Evolutionary conservation across 2,113 vertebrate genomes (phyloP).

Genomic region (Sterrhoptilus dennistouni): DNA sequence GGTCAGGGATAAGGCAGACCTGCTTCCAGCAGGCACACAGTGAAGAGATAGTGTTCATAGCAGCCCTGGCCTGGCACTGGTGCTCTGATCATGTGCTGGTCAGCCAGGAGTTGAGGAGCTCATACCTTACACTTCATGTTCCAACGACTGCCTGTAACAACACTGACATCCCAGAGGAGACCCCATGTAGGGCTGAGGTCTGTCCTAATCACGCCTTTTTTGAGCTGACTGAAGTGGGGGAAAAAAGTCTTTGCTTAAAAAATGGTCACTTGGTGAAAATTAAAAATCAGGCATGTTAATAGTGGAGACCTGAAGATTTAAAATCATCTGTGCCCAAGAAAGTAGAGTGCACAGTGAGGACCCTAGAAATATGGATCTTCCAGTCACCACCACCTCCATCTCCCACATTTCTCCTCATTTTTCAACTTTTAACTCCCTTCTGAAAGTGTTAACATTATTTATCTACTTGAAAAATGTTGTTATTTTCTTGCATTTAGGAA

Average conservation of each 20-base stretch:
- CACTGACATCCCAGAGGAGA: accelerated
- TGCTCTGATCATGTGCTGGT: accelerated
- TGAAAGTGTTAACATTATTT: background rate
- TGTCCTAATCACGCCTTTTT: background rate
- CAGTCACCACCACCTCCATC: background rate
- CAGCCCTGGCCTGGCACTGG: background rate
- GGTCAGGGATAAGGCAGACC: background rate
- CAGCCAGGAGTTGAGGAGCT: background rate
- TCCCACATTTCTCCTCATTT: background rate
- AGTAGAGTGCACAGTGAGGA: background rate
- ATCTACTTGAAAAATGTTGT: background rate
- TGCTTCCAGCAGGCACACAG: background rate
- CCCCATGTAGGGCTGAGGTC: accelerated
- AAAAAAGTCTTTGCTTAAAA: background rate
- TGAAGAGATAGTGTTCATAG: background rate
- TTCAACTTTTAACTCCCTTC: background rate
- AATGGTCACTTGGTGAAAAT: background rate
- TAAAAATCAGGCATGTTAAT: background rate
- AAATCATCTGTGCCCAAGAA: background rate
- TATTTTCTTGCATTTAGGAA: background rate
- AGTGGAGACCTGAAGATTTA: background rate
- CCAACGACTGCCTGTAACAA: background rate
- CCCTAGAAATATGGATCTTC: background rate
- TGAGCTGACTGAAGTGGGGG: background rate
- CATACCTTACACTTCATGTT: background rate